These are phyloP conservation scores for Nemapogon koenigi DNA, from an alignment of 2,888 invertebrate species.

Conservation along the genomic window DNA sequence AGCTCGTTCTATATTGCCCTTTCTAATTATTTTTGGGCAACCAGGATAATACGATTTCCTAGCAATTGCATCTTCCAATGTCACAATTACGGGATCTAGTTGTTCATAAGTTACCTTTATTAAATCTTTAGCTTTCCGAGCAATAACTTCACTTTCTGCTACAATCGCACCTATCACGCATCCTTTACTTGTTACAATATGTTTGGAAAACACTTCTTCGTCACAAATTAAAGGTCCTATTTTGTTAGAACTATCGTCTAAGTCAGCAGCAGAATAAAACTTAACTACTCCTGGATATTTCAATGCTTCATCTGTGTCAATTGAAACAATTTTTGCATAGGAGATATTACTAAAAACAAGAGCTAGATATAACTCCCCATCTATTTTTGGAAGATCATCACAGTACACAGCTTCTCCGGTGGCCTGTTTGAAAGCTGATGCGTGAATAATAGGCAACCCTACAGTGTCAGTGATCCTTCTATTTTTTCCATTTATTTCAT, in stretches of 20 bases:
- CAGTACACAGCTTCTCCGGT: slow-evolving; percentile 91
- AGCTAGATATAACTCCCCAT: slow-evolving; percentile 79
- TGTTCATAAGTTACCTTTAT: slow-evolving; percentile 83
- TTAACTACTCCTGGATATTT: slow-evolving; percentile 77
- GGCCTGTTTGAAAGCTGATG: slow-evolving; percentile 86
- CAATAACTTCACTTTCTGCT: slow-evolving; percentile 76
- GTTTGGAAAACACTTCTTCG: slow-evolving; percentile 81
- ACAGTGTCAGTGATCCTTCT: slow-evolving; percentile 70
- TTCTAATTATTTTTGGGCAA: slow-evolving; percentile 57
- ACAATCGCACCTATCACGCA: slow-evolving; percentile 82
- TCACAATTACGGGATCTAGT: slow-evolving; percentile 77
- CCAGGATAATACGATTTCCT: slow-evolving; percentile 70
- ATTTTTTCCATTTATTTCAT: slow-evolving; percentile 44
- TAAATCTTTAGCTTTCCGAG: slow-evolving; percentile 78
- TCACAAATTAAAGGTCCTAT: slow-evolving; percentile 78
- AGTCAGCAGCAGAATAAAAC: slow-evolving; percentile 78
- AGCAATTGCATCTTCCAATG: slow-evolving; percentile 86
- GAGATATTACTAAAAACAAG: slow-evolving; percentile 80
- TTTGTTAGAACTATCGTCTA: slow-evolving; percentile 68
- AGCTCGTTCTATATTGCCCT: slow-evolving; percentile 72
- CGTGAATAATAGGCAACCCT: slow-evolving; percentile 80
- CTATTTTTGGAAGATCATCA: slow-evolving; percentile 80
- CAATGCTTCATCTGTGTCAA: slow-evolving; percentile 81
- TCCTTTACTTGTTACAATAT: slow-evolving; percentile 77
- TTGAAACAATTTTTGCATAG: slow-evolving; percentile 76